phyloP scores from a whole-genome alignment of 2,113 vertebrate species.

The Crotalus horridus region DNA sequence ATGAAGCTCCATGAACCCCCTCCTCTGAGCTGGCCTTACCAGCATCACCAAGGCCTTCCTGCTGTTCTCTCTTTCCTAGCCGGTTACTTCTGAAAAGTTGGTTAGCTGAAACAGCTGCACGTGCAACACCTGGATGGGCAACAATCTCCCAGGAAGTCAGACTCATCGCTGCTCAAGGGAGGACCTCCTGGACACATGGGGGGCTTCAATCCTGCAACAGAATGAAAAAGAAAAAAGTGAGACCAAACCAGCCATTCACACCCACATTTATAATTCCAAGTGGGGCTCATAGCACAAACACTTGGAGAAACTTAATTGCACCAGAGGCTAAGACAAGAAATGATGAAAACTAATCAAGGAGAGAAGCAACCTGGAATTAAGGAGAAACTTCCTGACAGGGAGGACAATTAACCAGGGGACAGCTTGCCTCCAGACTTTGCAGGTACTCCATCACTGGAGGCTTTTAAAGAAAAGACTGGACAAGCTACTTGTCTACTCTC shows the following conservation, averaged over 20 bases:
- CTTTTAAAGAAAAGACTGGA: too few species aligned
- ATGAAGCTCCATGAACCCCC: background rate
- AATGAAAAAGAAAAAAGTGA: background rate
- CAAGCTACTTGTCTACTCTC: too few species aligned
- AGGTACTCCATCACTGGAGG: too few species aligned
- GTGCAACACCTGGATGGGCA: slow-evolving; percentile 29
- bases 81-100: background rate
- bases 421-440: too few species aligned
- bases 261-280: background rate
- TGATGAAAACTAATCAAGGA: background rate
- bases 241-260: background rate
- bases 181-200: background rate
- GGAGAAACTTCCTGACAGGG: too few species aligned
- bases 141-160: background rate
- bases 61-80: background rate
- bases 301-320: background rate
- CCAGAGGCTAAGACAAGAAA: background rate
- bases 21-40: background rate
- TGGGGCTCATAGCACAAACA: background rate
- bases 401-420: too few species aligned
- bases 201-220: background rate
- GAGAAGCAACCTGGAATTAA: background rate
- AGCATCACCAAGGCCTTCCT: background rate
- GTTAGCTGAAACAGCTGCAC: slow-evolving; percentile 8
- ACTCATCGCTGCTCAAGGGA: background rate